Evolutionary conservation across 2,888 invertebrate genomes (phyloP).

Genomic region (Drosophila hamatofila): DNA sequence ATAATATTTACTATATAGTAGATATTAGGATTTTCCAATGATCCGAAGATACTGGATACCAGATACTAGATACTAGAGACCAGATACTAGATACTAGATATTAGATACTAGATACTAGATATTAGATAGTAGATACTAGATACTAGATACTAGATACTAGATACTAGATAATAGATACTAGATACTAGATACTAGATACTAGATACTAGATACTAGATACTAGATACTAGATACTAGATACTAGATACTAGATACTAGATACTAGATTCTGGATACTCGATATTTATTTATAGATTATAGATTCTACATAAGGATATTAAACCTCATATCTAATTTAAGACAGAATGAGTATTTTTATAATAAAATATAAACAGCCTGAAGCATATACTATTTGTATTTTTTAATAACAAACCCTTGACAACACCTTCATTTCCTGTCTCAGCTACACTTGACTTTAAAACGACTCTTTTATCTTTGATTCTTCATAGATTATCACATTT

Average conservation of each 20-base stretch:
- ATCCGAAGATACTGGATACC: too few species aligned
- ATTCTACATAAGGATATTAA: too few species aligned
- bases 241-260: too few species aligned
- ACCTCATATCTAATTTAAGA: too few species aligned
- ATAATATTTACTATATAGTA: not conserved
- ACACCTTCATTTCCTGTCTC: not conserved
- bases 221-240: too few species aligned
- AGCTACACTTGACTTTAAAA: conserved; percentile 2
- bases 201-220: not conserved
- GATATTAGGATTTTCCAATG: too few species aligned
- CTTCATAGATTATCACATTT: conserved; percentile 28
- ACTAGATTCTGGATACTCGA: too few species aligned
- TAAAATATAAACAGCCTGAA: too few species aligned
- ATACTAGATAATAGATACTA: not conserved
- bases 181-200: not conserved
- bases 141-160: not conserved
- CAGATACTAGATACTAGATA: not conserved
- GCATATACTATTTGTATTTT: not conserved
- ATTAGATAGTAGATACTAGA: not conserved
- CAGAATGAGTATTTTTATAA: too few species aligned
- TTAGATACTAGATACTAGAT: not conserved
- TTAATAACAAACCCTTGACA: not conserved
- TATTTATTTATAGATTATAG: too few species aligned
- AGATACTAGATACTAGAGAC: too few species aligned
- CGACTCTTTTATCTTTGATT: conserved; percentile 15